Base-by-base conservation (phyloP, 1,140 invertebrate species). In the Idris sp. region DNA sequence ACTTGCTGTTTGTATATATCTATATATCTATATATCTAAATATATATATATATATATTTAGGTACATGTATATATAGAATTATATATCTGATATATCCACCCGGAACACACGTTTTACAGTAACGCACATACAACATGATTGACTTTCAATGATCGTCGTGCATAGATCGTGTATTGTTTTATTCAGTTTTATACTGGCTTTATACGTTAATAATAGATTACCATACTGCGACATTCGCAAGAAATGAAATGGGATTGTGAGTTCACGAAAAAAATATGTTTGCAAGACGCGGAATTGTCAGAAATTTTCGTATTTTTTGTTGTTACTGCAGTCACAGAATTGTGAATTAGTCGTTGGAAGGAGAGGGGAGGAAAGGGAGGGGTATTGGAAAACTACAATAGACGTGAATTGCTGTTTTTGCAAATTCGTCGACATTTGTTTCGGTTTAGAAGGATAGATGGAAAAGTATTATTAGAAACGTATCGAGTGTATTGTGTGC, bases 201-300 rank as follows among this genome's bases (percentile, higher is more conserved):
- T 54, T 46, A 44, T 53, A 36, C 48, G 40, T 44, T 53, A 54
- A 54, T 65, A 65, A 65, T 54, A 44, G 61, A 65, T 54, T 65
- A 46, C 19, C 26, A 26, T 31, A 31, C 30, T 40, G 28, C 7
- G 36, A 43, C 16, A 9, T 41, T 44, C 11, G 19, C 54, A 28
- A 10, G 1, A 51, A 41, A 51, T 51, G 15, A 62, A 51, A 62
- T 51, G n/a, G 46, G 26, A 41, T 51, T 62, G 58, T 15, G 58
- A 33, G 22, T 26, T 40, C 6, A 22, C 25, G 49, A 11, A 28
- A 61, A 40, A 43, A 30, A 54, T 54, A 35, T 41, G 38, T 2
- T 25, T 10, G 26, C 26, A 26, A 31, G 38, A 38, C 13, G 51
- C 10, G 36, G 15, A 41, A 41, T 41, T 54, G 49, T 54, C n/a